Evolutionary conservation across 2,797 vertebrate species (phyloP).

Genomic region (Danio albolineatus): DNA sequence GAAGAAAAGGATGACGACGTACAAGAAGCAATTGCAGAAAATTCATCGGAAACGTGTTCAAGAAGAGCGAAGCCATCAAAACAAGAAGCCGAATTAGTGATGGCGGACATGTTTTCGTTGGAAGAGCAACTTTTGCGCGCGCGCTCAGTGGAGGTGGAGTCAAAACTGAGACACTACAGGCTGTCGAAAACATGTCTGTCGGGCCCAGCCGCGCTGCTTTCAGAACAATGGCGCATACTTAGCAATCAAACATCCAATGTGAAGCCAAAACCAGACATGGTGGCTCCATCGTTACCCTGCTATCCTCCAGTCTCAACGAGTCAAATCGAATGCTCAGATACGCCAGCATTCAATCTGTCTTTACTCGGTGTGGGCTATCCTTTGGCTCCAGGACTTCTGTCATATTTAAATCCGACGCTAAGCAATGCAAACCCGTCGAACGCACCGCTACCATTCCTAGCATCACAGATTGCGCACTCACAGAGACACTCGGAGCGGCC

Average conservation of each 20-base stretch:
- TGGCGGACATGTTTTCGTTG: slow-evolving; percentile 87
- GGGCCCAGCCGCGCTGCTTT: slow-evolving; percentile 74
- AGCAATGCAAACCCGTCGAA: slow-evolving; percentile 59
- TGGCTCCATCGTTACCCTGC: slow-evolving; percentile 82
- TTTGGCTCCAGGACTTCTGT: slow-evolving; percentile 87
- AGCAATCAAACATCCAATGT: slow-evolving; percentile 73
- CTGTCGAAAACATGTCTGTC: slow-evolving; percentile 80
- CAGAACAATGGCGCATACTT: slow-evolving; percentile 88
- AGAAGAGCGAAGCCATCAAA: slow-evolving; percentile 73
- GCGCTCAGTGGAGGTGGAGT: slow-evolving; percentile 82
- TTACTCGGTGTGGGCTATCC: slow-evolving; percentile 92
- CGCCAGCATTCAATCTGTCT: slow-evolving; percentile 89
- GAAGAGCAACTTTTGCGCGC: slow-evolving; percentile 82
- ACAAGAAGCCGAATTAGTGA: slow-evolving; percentile 82
- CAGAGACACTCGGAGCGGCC: slow-evolving; percentile 79
- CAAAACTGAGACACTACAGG: slow-evolving; percentile 83
- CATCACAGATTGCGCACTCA: slow-evolving; percentile 87
- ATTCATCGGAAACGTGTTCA: slow-evolving; percentile 1
- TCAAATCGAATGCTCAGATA: slow-evolving; percentile 88
- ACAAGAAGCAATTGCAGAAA: slow-evolving; percentile 19
- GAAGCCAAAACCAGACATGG: slow-evolving; percentile 72
- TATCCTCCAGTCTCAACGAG: slow-evolving; percentile 86
- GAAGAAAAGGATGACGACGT: slow-evolving; percentile 67
- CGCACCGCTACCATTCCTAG: slow-evolving; percentile 87
- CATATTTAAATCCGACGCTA: slow-evolving; percentile 87